These are phyloP conservation scores for Penaeus indicus DNA, from an alignment of 1,140 invertebrate genomes.

Conservation along the genomic window DNA sequence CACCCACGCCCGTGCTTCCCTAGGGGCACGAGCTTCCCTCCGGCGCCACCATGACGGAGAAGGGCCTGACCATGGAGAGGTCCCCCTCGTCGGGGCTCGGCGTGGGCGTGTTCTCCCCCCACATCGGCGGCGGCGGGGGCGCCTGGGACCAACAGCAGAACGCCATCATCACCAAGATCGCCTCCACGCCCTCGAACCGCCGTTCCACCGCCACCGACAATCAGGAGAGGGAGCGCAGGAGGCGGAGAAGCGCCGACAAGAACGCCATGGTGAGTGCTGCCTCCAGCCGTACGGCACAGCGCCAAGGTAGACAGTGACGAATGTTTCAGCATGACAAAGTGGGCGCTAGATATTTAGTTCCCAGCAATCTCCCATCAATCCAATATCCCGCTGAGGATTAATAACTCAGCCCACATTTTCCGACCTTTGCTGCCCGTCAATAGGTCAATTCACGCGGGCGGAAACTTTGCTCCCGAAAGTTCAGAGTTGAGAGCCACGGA, in stretches of 20 bases:
- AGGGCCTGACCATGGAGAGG: slow-evolving; percentile 55
- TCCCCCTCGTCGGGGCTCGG: slow-evolving; percentile 56
- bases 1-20: neutral
- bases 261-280: slow-evolving; percentile 33
- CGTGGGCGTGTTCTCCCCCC: slow-evolving; percentile 51
- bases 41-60: slow-evolving; percentile 40
- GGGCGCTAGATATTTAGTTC: no score
- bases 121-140: slow-evolving; percentile 46
- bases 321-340: no score
- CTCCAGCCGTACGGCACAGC: no score
- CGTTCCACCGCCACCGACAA: slow-evolving; percentile 28
- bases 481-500: no score
- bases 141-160: slow-evolving; percentile 45
- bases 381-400: no score
- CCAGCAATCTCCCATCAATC: no score
- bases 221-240: slow-evolving; percentile 48
- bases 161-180: slow-evolving; percentile 55
- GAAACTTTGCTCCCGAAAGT: no score
- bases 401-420: no score
- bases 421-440: no score
- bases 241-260: slow-evolving; percentile 35
- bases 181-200: slow-evolving; percentile 31
- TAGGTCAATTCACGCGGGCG: no score
- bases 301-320: no score
- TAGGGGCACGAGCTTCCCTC: no score